Conservation (phyloP, 2,113 vertebrate genomes). For the Nesogale talazaci region DNA sequence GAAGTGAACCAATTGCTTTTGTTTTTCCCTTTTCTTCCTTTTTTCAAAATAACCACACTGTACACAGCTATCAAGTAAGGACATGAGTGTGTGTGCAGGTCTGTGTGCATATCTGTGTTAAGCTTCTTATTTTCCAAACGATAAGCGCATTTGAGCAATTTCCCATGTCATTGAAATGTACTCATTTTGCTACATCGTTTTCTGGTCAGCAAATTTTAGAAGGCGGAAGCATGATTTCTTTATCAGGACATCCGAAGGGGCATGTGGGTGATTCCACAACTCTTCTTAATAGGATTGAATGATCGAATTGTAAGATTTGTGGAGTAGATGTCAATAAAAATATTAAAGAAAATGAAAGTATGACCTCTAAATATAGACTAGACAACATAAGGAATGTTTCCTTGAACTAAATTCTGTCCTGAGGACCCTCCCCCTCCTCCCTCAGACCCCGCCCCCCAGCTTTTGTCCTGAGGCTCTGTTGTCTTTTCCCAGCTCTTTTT, state of each 20-base stretch:
- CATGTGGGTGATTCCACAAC: too few species aligned
- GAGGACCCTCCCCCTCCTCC: too few species aligned
- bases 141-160: background rate
- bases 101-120: too few species aligned
- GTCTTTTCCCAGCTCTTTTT: background rate
- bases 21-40: background rate
- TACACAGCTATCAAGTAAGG: background rate
- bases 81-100: background rate
- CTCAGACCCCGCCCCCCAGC: too few species aligned
- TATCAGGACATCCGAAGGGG: background rate
- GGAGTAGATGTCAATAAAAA: too few species aligned
- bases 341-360: background rate
- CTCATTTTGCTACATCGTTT: background rate
- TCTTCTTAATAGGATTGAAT: too few species aligned
- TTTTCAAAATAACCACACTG: slow-evolving; percentile 17
- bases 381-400: slow-evolving; percentile 33
- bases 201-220: background rate
- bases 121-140: background rate
- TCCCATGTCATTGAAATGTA: background rate
- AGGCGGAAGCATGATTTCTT: background rate
- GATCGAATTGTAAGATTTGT: too few species aligned
- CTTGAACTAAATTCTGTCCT: background rate
- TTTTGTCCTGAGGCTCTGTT: background rate
- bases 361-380: background rate
- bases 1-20: background rate